A percentile compares a stretch with the other conserved stretches of the same genome.
Conservation (phyloP, 2,888 invertebrate species). For the Tipula helvola region DNA sequence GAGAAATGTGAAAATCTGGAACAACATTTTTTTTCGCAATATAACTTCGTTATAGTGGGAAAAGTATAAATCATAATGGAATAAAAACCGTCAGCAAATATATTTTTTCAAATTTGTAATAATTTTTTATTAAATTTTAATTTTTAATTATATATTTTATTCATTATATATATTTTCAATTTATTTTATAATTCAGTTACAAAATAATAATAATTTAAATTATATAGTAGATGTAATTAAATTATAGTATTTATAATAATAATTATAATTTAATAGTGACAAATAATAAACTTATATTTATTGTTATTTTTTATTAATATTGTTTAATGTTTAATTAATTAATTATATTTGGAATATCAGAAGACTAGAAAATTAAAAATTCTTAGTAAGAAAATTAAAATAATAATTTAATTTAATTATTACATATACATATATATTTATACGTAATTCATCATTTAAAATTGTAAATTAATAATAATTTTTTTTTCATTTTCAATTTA, state of each 20-base stretch:
- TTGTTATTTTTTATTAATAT: background rate
- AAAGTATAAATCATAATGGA: too few species aligned
- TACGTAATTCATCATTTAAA: background rate
- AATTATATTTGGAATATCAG: constrained; percentile 8
- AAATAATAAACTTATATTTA: background rate
- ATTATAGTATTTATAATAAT: background rate
- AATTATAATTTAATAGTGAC: background rate
- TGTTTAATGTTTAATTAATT: background rate
- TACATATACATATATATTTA: background rate
- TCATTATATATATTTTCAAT: background rate
- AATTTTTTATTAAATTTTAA: background rate
- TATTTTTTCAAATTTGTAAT: background rate
- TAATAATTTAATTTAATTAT: background rate
- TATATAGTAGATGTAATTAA: background rate
- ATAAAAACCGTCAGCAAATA: too few species aligned
- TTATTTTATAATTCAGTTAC: background rate
- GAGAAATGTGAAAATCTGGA: too few species aligned
- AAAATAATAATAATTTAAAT: background rate
- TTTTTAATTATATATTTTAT: background rate
- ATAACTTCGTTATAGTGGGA: too few species aligned
- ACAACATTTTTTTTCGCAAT: too few species aligned
- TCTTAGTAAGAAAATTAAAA: background rate
- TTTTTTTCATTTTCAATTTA: background rate
- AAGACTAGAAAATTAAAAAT: constrained; percentile 5
- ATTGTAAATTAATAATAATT: background rate